These are phyloP conservation scores for Poecilia picta DNA, from an alignment of 2,797 vertebrate genomes.

Conservation along the genomic window DNA sequence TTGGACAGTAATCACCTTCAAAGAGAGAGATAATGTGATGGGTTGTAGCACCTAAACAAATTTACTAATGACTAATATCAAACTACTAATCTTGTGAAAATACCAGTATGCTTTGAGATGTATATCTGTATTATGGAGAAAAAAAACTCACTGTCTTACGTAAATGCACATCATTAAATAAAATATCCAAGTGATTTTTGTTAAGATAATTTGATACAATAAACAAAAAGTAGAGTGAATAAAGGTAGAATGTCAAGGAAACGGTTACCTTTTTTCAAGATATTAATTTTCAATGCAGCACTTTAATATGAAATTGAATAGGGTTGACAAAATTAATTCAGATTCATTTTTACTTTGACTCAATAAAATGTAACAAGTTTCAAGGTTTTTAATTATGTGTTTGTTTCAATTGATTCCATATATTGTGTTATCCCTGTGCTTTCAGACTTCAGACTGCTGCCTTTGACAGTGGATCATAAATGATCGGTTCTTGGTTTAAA, in stretches of 20 bases:
- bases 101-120: not conserved
- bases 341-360: not conserved
- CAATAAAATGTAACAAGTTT: not conserved
- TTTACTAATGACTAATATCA: constrained; percentile 23
- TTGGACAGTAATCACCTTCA: constrained; percentile 68
- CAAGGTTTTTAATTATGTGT: not conserved
- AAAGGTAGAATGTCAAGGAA: not conserved
- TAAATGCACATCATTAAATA: not conserved
- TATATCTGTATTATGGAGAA: not conserved
- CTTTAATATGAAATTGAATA: not conserved
- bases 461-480: too few relatives aligned
- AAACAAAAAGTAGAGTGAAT: too few relatives aligned
- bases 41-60: constrained; percentile 33
- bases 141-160: not conserved
- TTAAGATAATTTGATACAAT: not conserved
- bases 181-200: not conserved
- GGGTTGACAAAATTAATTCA: not conserved
- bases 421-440: too few relatives aligned
- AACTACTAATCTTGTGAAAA: constrained; percentile 8
- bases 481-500: too few relatives aligned
- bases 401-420: too few relatives aligned
- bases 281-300: not conserved
- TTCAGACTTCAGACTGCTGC: too few relatives aligned
- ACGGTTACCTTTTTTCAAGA: too few relatives aligned
- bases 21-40: constrained; percentile 47